Conservation (phyloP, 2,888 invertebrate species). For the Athetis lepigone region DNA sequence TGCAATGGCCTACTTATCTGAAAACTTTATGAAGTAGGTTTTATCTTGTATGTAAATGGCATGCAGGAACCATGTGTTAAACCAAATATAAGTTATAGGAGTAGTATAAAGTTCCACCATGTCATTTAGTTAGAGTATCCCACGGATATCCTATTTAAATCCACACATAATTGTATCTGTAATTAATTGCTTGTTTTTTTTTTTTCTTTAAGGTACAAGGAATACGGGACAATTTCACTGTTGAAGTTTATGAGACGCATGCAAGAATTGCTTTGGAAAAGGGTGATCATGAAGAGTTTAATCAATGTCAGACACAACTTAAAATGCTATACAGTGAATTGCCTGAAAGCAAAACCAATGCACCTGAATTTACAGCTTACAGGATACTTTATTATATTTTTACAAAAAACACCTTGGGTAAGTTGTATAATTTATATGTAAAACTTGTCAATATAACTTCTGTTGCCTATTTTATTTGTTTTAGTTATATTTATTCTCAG, state of each 20-base stretch:
- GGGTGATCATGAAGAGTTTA: slow-evolving; percentile 99
- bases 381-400: slow-evolving; percentile 99
- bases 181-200: background rate
- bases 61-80: too few species aligned
- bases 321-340: slow-evolving; percentile 97
- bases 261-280: slow-evolving; percentile 99
- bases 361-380: slow-evolving; percentile 98
- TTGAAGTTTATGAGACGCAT: slow-evolving; percentile 99
- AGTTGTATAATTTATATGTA: slow-evolving; percentile 61
- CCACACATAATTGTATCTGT: too few species aligned
- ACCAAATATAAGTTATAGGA: too few species aligned
- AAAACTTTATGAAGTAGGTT: too few species aligned
- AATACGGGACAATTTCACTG: slow-evolving; percentile 97
- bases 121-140: too few species aligned
- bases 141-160: too few species aligned
- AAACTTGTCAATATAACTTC: too few species aligned
- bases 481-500: background rate
- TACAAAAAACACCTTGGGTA: slow-evolving; percentile 99
- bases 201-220: slow-evolving; percentile 95
- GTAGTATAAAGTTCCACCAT: too few species aligned
- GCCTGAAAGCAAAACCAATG: slow-evolving; percentile 92
- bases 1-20: too few species aligned
- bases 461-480: background rate
- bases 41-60: too few species aligned
- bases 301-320: slow-evolving; percentile 99